These are phyloP conservation scores for Ormia ochracea DNA, from an alignment of 2,888 invertebrate genomes.

Conservation along the genomic window DNA sequence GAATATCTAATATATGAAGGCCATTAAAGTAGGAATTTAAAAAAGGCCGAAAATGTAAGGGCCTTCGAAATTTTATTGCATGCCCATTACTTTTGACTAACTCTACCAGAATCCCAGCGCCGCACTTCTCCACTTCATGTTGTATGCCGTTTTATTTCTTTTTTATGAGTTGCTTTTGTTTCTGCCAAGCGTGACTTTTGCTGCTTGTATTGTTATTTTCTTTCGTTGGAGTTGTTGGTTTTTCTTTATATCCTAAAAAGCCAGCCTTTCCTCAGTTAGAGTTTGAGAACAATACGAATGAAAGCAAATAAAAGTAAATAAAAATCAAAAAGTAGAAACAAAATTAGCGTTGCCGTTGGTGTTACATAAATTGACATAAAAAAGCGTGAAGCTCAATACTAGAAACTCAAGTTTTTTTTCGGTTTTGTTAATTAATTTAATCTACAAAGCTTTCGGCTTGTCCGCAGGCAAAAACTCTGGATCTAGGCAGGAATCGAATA, in stretches of 20 bases:
- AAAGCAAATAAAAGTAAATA: not conserved
- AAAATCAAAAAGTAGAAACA: conserved; percentile 15
- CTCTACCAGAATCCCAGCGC: conserved; percentile 7
- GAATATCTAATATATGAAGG: not conserved
- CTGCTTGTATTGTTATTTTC: conserved; percentile 48
- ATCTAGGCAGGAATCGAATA: no score
- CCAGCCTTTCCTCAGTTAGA: conserved; percentile 50
- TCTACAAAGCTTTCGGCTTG: no score
- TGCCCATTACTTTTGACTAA: conserved; percentile 48
- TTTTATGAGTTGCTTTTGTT: conserved; percentile 22
- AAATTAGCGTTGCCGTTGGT: no score
- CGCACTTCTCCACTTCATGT: conserved; percentile 37
- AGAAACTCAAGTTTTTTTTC: no score
- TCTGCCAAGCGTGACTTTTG: conserved; percentile 62
- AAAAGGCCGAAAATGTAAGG: not conserved
- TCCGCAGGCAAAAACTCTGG: no score
- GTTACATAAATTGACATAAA: no score
- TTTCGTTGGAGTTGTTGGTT: conserved; percentile 42
- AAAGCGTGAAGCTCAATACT: no score
- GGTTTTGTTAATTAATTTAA: no score
- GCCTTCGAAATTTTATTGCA: not conserved
- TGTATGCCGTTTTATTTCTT: conserved; percentile 27
- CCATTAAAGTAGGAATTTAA: not conserved
- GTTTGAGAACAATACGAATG: conserved; percentile 26
- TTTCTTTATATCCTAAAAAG: conserved; percentile 41